phyloP scores from a whole-genome alignment of 2,113 vertebrate species.

The Acanthochromis polyacanthus region DNA sequence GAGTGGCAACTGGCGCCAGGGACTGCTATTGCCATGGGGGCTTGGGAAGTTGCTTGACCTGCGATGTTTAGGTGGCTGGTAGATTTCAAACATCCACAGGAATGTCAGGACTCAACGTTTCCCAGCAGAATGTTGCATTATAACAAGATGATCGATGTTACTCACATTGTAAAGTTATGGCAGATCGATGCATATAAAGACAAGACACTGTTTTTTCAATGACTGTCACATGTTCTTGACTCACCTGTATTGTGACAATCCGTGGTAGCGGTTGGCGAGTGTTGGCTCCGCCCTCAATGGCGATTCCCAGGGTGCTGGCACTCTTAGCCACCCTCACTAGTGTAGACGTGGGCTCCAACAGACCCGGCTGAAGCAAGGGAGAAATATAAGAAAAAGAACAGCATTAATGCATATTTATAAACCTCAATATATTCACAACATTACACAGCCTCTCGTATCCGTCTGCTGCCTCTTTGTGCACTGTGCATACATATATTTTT shows the following conservation, averaged over 20 bases:
- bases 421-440: slow-evolving; percentile 4
- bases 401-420: slow-evolving; percentile 14
- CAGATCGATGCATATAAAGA: too few species aligned
- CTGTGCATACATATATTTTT: neutral
- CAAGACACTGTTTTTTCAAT: too few species aligned
- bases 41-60: too few species aligned
- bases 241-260: slow-evolving; percentile 98
- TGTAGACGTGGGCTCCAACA: slow-evolving; percentile 92
- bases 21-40: too few species aligned
- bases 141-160: too few species aligned
- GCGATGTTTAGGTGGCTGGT: too few species aligned
- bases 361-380: slow-evolving; percentile 87
- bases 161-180: too few species aligned
- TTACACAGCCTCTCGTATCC: neutral
- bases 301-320: slow-evolving; percentile 94
- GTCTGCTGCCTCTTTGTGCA: slow-evolving; percentile 9
- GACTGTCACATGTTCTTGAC: neutral
- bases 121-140: too few species aligned
- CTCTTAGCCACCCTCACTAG: slow-evolving; percentile 93
- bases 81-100: too few species aligned
- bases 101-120: too few species aligned
- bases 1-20: too few species aligned
- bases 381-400: neutral
- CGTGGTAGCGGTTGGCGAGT: slow-evolving; percentile 96
- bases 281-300: slow-evolving; percentile 97